Evolutionary conservation across 2,797 vertebrate species (phyloP), one percentile per base, ranked within the genome.

Genomic region (Antrozous pallidus): DNA sequence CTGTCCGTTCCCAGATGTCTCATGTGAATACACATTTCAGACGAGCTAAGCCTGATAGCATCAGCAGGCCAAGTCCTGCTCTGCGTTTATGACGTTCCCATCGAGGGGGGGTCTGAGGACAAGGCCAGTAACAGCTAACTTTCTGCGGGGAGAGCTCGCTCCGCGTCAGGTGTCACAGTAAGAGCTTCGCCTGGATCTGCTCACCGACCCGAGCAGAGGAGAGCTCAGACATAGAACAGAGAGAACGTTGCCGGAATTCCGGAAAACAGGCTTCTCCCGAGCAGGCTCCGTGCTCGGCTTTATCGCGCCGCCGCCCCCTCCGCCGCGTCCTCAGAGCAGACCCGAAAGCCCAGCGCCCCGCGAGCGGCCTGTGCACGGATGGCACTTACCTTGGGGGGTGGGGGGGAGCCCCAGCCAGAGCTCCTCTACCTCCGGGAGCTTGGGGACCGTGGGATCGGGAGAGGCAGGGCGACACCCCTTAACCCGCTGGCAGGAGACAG

Each of bases 391-490:
- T 97, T 98, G 97, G 95, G 78, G 99, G 95, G 40, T 14, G 58
- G 58, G 31, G 28, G 28, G 28, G 58, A 31, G 5, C 5, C 99
- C 98, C 89, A 98, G 98, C 98, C 98, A 98, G 98, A 96, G 98
- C 94, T 98, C 98, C 98, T 99, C 99, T 92, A 98, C 98, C 94
- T 99, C 98, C 96, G 49, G 93, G 97, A 98, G 94, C 98, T 98
- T 71, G 96, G 96, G 96, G 88, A 92, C 98, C 96, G 13, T 5
- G 56, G 56, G 26, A 6, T 26, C 12, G 97, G 56, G 65, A 96
- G 94, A 95, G 94, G 97, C 97, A 98, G 97, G 99, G 99, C 99
- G 98, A 98, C 97, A n/a, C 84, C 97, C 97, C 96, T 95, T 98
- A 97, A 96, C 98, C 98, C 98, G 97, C 97, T 85, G 87, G 69